Evolutionary conservation across 2,888 invertebrate species (phyloP).

Genomic region (Cartodere bifasciata): DNA sequence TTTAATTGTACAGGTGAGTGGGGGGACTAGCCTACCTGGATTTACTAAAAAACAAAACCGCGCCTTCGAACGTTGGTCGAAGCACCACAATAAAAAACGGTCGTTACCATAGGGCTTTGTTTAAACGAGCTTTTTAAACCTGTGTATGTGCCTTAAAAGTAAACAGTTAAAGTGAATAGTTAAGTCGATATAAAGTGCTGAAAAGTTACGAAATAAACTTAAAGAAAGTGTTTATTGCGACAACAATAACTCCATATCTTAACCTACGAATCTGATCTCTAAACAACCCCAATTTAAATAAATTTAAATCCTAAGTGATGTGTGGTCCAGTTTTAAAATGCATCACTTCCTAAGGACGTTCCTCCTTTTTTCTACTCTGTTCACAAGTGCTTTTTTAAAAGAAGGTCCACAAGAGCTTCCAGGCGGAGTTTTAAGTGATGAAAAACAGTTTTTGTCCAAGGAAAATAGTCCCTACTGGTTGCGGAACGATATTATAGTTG

Average conservation of each 20-base stretch:
- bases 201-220: no score
- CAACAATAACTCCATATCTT: no score
- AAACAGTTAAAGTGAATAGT: no score
- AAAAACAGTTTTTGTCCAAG: constrained; percentile 41
- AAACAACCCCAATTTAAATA: no score
- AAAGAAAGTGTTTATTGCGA: no score
- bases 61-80: constrained; percentile 22
- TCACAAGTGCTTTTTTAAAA: no score
- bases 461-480: constrained; percentile 61
- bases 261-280: no score
- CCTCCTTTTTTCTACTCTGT: constrained; percentile 13
- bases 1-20: constrained; percentile 28
- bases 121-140: constrained; percentile 2
- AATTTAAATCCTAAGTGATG: no score
- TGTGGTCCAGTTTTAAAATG: no score
- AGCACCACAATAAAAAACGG: constrained; percentile 7
- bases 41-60: constrained; percentile 33
- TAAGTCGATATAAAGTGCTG: no score
- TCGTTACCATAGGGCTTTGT: constrained; percentile 6
- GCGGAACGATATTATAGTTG: constrained; percentile 68
- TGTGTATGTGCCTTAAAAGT: constrained; percentile 4
- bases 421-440: constrained; percentile 49
- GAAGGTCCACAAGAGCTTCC: no score
- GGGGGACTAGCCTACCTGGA: constrained; percentile 28
- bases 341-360: constrained; percentile 16